Percentiles rank a stretch among this genome's conserved stretches.
Conservation (phyloP, 1,140 invertebrate species). For the Eciton burchellii region DNA sequence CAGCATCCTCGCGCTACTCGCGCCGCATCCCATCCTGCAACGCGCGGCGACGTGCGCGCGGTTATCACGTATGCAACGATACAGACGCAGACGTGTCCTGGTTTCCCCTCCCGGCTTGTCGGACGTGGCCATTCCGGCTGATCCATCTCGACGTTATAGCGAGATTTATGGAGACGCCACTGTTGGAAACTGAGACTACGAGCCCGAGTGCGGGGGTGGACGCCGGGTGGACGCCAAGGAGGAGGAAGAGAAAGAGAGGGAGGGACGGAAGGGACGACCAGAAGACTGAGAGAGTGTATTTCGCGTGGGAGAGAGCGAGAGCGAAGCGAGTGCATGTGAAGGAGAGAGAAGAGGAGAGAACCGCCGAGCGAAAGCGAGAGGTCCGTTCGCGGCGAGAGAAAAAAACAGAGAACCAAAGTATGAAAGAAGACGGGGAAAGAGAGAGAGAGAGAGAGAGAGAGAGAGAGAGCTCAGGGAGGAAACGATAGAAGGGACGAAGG, state of each 20-base stretch:
- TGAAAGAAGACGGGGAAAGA: neutral
- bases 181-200: conserved; percentile 72
- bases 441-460: conserved; percentile 27
- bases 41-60: conserved; percentile 30
- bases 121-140: conserved; percentile 82
- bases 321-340: conserved; percentile 23
- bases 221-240: conserved; percentile 64
- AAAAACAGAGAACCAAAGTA: conserved; percentile 31
- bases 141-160: conserved; percentile 84
- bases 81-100: conserved; percentile 50
- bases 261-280: conserved; percentile 61
- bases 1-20: conserved; percentile 18
- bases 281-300: conserved; percentile 56
- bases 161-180: conserved; percentile 85
- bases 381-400: conserved; percentile 9
- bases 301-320: conserved; percentile 24
- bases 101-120: conserved; percentile 48
- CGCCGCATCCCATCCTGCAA: conserved; percentile 41
- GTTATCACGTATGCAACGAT: conserved; percentile 51
- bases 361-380: neutral
- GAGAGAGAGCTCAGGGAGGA: neutral
- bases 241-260: conserved; percentile 20
- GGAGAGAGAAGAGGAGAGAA: conserved; percentile 5
- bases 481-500: neutral
- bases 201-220: conserved; percentile 37